These are phyloP conservation scores for Channa maculata DNA, from an alignment of 2,113 vertebrate genomes.

Conservation along the genomic window DNA sequence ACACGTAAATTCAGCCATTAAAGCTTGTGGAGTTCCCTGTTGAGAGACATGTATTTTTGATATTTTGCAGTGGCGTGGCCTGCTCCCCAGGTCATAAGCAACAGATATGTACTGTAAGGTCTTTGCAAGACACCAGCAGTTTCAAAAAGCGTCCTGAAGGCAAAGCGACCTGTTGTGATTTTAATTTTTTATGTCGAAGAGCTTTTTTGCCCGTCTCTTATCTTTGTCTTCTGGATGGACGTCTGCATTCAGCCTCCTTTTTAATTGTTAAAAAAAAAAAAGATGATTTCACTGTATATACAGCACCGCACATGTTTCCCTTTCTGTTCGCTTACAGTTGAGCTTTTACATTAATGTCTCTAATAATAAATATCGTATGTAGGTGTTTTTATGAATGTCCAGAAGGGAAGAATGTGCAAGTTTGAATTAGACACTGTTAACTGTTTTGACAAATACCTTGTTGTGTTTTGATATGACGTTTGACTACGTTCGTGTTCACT, in stretches of 20 bases:
- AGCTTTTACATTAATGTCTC: conserved; percentile 49
- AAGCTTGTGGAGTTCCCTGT: conserved; percentile 6
- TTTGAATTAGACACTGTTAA: conserved; percentile 37
- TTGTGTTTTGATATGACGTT: conserved; percentile 58
- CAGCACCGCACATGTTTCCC: conserved; percentile 2
- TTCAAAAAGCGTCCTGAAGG: conserved; percentile 4
- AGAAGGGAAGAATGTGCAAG: conserved; percentile 49
- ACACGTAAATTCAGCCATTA: not conserved
- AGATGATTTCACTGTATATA: conserved; percentile 38
- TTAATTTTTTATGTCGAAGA: conserved; percentile 32
- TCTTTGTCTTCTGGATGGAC: conserved; percentile 20
- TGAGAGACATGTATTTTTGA: conserved; percentile 59
- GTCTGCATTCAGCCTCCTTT: not conserved
- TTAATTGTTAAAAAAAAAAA: conserved; percentile 13
- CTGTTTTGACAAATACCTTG: conserved; percentile 51
- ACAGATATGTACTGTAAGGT: not conserved
- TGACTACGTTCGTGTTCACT: conserved; percentile 38
- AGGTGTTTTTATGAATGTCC: conserved; percentile 52
- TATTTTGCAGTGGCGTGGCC: conserved; percentile 30
- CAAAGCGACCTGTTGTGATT: conserved; percentile 23
- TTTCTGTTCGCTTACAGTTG: conserved; percentile 41
- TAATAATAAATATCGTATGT: conserved; percentile 51
- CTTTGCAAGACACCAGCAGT: conserved; percentile 35
- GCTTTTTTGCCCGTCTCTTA: conserved; percentile 40
- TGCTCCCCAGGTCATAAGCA: not conserved